Conservation (phyloP, 1,140 invertebrate species). For the Sipha flava region DNA sequence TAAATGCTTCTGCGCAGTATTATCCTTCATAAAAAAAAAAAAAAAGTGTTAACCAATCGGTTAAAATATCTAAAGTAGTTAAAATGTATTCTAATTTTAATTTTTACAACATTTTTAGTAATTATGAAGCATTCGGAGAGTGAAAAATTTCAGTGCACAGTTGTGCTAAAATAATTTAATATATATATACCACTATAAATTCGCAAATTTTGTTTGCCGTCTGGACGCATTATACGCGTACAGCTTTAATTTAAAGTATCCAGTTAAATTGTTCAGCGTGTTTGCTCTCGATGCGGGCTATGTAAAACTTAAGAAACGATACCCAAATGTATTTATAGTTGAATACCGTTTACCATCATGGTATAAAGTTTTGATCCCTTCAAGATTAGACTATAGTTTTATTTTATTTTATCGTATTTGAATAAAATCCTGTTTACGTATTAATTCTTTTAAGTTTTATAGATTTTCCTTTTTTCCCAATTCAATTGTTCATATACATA, state of each 20-base stretch:
- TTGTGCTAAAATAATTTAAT: background rate
- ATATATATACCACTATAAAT: too few species aligned
- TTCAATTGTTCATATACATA: too few species aligned
- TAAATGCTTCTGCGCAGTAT: too few species aligned
- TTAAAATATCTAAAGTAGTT: too few species aligned
- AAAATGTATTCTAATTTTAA: too few species aligned
- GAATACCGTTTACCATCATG: background rate
- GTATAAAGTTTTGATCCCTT: conserved; percentile 5
- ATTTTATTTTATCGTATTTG: background rate
- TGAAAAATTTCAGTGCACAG: too few species aligned
- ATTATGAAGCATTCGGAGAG: too few species aligned
- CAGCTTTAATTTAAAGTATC: background rate
- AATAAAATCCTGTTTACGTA: background rate
- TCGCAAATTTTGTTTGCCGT: too few species aligned
- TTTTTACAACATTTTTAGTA: too few species aligned
- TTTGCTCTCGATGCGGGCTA: background rate
- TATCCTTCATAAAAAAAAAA: too few species aligned
- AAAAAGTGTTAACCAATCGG: too few species aligned
- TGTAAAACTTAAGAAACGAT: background rate
- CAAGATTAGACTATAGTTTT: background rate
- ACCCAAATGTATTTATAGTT: background rate
- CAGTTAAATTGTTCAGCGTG: background rate
- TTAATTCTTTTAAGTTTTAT: background rate
- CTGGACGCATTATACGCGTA: background rate
- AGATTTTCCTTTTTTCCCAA: too few species aligned